Evolutionary conservation across 2,113 vertebrate species (phyloP).

Genomic region (Chloebia gouldiae): DNA sequence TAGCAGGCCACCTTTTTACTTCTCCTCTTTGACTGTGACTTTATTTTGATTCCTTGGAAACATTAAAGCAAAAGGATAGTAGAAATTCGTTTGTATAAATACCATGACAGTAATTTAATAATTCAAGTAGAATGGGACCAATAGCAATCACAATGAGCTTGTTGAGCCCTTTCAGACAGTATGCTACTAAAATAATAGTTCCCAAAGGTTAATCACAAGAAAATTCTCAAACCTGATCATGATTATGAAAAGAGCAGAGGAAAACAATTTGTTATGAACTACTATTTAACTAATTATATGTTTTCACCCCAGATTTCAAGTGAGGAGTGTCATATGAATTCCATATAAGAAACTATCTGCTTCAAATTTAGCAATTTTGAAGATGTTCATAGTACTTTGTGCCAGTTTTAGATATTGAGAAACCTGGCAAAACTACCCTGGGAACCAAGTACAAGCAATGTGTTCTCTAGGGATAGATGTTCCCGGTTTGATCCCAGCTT

Average conservation of each 20-base stretch:
- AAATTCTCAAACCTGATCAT: not conserved
- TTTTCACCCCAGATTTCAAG: not conserved
- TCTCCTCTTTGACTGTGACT: not conserved
- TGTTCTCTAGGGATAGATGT: conserved; percentile 1
- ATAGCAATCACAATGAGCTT: not conserved
- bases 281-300: not conserved
- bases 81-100: not conserved
- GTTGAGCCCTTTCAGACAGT: not conserved
- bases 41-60: not conserved
- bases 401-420: not conserved
- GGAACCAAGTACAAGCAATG: conserved; percentile 18
- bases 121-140: not conserved
- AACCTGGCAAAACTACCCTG: conserved; percentile 28
- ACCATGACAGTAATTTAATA: not conserved
- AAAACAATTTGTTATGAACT: not conserved
- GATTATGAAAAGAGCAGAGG: not conserved
- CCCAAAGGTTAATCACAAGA: not conserved
- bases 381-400: not conserved
- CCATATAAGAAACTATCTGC: not conserved
- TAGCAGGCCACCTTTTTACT: not conserved
- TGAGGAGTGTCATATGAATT: not conserved
- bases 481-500: conserved; percentile 24
- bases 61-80: not conserved
- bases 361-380: not conserved
- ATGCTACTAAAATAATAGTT: not conserved